A percentile compares a stretch with the other conserved stretches of the same genome.
These are phyloP conservation scores for Castor canadensis DNA, from an alignment of 2,113 vertebrate genomes.

Conservation along the genomic window DNA sequence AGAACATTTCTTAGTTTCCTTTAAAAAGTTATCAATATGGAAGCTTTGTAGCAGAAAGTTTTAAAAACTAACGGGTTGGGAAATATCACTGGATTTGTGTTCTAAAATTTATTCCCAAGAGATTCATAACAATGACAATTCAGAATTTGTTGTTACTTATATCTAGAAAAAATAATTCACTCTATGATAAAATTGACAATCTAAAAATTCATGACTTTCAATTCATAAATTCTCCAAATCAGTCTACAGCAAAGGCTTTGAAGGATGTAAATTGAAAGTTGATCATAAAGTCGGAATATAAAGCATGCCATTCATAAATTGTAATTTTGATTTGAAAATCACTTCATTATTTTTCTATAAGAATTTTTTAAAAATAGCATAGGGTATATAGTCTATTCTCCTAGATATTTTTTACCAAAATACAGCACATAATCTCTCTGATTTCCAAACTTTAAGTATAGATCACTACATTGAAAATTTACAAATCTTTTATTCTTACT, in stretches of 20 bases:
- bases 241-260: neutral
- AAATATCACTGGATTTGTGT: neutral
- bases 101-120: neutral
- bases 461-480: neutral
- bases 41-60: neutral
- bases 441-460: neutral
- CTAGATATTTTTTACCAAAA: neutral
- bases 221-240: neutral
- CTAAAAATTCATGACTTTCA: neutral
- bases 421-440: neutral
- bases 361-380: neutral
- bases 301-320: neutral
- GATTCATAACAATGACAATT: neutral
- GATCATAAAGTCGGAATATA: neutral
- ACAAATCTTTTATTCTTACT: neutral
- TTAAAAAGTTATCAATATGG: neutral
- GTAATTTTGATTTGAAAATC: neutral
- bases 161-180: neutral
- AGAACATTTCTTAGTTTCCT: neutral
- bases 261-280: neutral
- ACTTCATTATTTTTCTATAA: neutral
- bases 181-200: neutral
- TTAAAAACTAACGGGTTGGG: neutral
- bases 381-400: neutral
- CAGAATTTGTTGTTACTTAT: neutral